These are phyloP conservation scores for Pherbina coryleti DNA, from an alignment of 2,888 invertebrate species.

Conservation along the genomic window DNA sequence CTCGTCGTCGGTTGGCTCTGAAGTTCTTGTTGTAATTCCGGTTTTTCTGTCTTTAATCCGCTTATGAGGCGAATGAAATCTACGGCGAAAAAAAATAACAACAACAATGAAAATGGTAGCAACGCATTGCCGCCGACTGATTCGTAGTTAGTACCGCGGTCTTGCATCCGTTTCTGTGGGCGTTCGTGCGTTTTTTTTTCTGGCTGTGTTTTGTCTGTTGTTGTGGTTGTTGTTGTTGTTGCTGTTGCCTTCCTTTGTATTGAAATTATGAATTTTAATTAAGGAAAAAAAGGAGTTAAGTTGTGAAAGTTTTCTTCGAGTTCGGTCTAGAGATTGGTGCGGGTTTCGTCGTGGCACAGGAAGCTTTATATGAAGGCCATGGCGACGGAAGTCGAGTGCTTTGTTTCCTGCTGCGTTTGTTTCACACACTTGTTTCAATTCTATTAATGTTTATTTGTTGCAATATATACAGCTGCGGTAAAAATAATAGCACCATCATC, in stretches of 20 bases:
- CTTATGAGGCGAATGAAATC: constrained; percentile 28
- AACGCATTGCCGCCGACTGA: constrained; percentile 5
- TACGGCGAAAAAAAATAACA: neutral
- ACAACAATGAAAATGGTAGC: constrained; percentile 17
- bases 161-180: constrained; percentile 10
- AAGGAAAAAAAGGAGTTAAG: constrained; percentile 31
- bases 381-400: constrained; percentile 30
- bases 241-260: neutral
- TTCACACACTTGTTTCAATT: neutral
- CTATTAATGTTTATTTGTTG: neutral
- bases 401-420: constrained; percentile 32
- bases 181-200: constrained; percentile 8
- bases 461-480: too few relatives aligned
- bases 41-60: constrained; percentile 30
- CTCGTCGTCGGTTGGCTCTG: neutral
- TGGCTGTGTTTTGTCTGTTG: neutral
- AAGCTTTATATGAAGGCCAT: neutral
- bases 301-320: constrained; percentile 31
- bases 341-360: neutral
- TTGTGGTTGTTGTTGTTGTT: neutral
- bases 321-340: neutral
- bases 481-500: too few relatives aligned
- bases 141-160: neutral
- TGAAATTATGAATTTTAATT: constrained; percentile 39
- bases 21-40: constrained; percentile 12